Evolutionary conservation across 2,888 invertebrate species (phyloP), one percentile per base, ranked within the genome.

Genomic region (Hofmannophila pseudospretella): DNA sequence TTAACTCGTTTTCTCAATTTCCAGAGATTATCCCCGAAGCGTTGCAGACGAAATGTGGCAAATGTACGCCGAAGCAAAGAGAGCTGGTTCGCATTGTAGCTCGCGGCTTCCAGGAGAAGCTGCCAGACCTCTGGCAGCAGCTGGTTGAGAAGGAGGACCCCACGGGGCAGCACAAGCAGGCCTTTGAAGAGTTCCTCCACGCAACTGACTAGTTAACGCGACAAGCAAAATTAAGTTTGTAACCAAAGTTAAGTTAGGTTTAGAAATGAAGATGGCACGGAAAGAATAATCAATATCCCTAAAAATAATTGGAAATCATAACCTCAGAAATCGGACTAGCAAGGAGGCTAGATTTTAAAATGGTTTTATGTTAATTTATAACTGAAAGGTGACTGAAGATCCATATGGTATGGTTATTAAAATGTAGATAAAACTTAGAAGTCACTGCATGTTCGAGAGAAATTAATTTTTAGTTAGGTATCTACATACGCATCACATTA

Each of bases 71-170:
- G 7, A 91, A 89, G 46, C 93, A 93, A 64, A 88, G 85, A 22
- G 66, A 81, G 36, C 85, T 90, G 7, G 59, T 85, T 16, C 74
- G 78, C 46, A 90, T 88, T 43, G 90, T 94, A 1, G 85, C 93
- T 33, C 82, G 87, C 7, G 91, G 79, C 47, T 80, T 94, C 56
- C 88, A 91, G 48, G 78, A 89, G 14, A 88, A 93, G 41, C 89
- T 90, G 45, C 90, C 90, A 0, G 87, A 89, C 0, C 67, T 89
- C 50, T 95, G 92, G 91, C 73, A 88, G 1, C 69, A 88, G 42
- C 76, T 95, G 10, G 87, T 90, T 47, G 72, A 77, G 33, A 92
- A 92, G 65, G 92, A 91, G 63, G 94, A 95, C 69, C 91, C 92
- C 3, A 77, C 88, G 0, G 90, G 90, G 10, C 54, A 85, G 38